Evolutionary conservation across 2,113 vertebrate genomes (phyloP).

Genomic region (Nettapus auritus): DNA sequence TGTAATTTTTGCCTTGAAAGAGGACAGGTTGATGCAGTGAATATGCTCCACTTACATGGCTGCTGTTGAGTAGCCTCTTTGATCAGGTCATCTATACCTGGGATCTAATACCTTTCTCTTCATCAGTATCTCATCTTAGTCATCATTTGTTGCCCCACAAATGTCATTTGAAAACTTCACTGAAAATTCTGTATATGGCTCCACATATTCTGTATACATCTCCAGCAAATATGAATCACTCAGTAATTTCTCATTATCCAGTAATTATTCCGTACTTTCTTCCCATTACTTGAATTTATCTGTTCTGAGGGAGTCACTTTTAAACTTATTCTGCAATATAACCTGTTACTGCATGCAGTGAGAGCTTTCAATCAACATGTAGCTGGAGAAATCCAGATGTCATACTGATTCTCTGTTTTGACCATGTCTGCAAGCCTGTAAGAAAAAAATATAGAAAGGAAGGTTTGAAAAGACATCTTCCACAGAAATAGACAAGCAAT

Average conservation of each 20-base stretch:
- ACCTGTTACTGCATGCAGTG: background rate
- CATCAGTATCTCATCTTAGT: background rate
- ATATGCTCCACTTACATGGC: background rate
- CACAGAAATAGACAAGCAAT: background rate
- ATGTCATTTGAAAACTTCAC: background rate
- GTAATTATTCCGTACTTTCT: background rate
- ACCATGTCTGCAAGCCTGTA: background rate
- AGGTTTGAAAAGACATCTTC: background rate
- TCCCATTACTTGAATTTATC: background rate
- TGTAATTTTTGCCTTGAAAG: background rate
- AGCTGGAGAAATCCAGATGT: background rate
- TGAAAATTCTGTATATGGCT: background rate
- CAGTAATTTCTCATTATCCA: background rate
- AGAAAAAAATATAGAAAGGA: background rate
- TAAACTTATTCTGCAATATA: background rate
- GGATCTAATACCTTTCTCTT: background rate
- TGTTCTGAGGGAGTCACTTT: background rate
- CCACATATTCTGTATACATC: accelerated
- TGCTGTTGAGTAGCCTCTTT: background rate
- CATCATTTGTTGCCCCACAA: background rate
- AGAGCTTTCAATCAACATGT: background rate
- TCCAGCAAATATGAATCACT: background rate
- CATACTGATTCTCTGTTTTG: background rate
- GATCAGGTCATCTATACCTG: background rate
- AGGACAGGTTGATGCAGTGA: background rate